These are phyloP conservation scores for Drosophila sproati DNA, from an alignment of 1,140 invertebrate genomes.

Conservation along the genomic window DNA sequence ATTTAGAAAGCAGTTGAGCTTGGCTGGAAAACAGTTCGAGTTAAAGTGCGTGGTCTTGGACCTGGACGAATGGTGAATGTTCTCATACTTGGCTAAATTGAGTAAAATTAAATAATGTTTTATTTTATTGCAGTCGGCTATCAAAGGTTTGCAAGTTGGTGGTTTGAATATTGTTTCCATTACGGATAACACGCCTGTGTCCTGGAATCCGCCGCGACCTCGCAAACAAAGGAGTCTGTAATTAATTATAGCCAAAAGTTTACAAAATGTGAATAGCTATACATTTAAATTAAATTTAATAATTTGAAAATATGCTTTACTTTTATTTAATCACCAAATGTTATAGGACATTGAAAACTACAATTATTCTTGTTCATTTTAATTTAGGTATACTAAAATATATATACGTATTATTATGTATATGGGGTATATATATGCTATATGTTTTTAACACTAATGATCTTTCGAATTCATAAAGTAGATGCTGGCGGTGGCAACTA, in stretches of 20 bases:
- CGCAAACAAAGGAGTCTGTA: slow-evolving; percentile 91
- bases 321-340: background rate
- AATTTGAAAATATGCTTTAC: too few species aligned
- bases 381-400: too few species aligned
- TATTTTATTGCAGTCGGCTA: slow-evolving; percentile 89
- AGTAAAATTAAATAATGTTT: background rate
- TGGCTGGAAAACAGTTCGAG: slow-evolving; percentile 90
- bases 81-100: background rate
- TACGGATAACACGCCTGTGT: slow-evolving; percentile 94
- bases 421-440: too few species aligned
- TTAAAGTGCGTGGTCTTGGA: slow-evolving; percentile 92
- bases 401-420: too few species aligned
- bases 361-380: too few species aligned
- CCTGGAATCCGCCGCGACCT: slow-evolving; percentile 90
- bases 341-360: background rate
- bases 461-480: too few species aligned
- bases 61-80: slow-evolving; percentile 92
- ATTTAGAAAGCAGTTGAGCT: slow-evolving; percentile 89
- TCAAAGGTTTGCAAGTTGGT: slow-evolving; percentile 96
- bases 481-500: too few species aligned
- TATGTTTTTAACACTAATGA: too few species aligned
- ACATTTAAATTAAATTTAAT: background rate
- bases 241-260: slow-evolving; percentile 33
- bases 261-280: background rate
- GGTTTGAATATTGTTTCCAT: slow-evolving; percentile 95